phyloP scores from a whole-genome alignment of 1,140 invertebrate genomes.

The Zaprionus kolodkinae region DNA sequence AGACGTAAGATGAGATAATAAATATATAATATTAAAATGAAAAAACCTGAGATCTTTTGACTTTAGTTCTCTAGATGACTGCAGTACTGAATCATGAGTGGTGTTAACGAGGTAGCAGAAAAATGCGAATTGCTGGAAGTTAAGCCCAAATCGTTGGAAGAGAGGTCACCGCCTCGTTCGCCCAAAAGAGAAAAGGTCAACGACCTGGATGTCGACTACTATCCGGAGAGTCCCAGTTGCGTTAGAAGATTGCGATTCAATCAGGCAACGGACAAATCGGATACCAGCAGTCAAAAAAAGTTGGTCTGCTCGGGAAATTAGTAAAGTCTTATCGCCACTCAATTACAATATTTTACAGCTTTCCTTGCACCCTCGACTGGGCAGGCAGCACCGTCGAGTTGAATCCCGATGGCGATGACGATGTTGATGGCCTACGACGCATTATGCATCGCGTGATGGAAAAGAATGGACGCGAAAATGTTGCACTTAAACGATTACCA shows the following conservation, averaged over 20 bases:
- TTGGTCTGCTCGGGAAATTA: constrained; percentile 14
- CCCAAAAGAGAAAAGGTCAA: constrained; percentile 70
- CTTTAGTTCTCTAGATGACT: constrained; percentile 33
- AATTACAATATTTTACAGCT: constrained; percentile 30
- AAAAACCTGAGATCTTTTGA: constrained; percentile 34
- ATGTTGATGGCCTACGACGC: constrained; percentile 48
- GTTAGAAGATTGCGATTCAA: constrained; percentile 48
- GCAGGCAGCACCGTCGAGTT: constrained; percentile 73
- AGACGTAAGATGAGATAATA: constrained; percentile 53
- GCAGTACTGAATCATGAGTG: constrained; percentile 44
- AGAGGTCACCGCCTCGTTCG: constrained; percentile 57
- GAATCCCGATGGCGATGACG: constrained; percentile 44
- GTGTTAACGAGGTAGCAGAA: constrained; percentile 15
- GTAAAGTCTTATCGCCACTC: not conserved
- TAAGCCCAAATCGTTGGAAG: constrained; percentile 59
- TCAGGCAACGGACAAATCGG: constrained; percentile 32
- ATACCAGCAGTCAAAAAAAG: constrained; percentile 69
- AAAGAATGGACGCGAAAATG: constrained; percentile 76
- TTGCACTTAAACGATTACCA: constrained; percentile 83
- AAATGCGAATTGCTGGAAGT: constrained; percentile 66
- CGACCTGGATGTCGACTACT: constrained; percentile 59
- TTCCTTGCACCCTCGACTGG: constrained; percentile 69
- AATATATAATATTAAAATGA: constrained; percentile 70
- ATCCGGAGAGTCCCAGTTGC: constrained; percentile 68
- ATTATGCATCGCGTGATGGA: constrained; percentile 72